Conservation (phyloP, 2,113 vertebrate species). For the Lates calcarifer region DNA sequence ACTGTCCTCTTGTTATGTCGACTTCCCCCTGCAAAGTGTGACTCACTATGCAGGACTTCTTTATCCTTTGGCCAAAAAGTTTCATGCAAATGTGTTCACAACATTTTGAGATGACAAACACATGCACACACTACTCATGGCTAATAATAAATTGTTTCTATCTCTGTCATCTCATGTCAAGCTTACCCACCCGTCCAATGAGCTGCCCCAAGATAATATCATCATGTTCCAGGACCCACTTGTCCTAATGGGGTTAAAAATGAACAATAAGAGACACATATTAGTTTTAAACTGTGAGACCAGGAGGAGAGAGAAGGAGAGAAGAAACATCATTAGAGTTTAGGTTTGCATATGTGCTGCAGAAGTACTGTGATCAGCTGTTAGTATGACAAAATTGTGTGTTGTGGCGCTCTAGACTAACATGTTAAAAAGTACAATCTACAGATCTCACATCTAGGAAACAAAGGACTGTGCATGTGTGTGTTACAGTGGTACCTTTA, state of each 20-base stretch:
- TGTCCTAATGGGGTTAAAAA: conserved; percentile 87
- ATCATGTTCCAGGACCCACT: conserved; percentile 96
- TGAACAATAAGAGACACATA: neutral
- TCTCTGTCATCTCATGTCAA: conserved; percentile 21
- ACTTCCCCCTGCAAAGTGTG: no score
- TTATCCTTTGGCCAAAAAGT: neutral
- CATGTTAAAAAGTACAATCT: neutral
- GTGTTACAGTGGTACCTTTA: conserved; percentile 81
- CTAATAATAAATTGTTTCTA: no score
- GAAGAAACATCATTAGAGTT: neutral
- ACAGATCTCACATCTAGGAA: neutral
- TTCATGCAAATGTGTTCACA: neutral
- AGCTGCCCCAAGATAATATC: conserved; percentile 92
- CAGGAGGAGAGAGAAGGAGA: neutral
- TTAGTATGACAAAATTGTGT: neutral
- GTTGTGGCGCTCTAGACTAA: neutral
- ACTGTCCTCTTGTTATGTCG: no score
- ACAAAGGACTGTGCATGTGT: neutral
- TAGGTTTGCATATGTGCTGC: neutral
- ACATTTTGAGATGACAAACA: neutral
- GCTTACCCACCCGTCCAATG: conserved; percentile 91
- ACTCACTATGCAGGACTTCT: neutral
- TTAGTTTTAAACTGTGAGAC: neutral
- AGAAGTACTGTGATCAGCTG: neutral
- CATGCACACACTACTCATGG: neutral